Evolutionary conservation across 1,140 invertebrate species (phyloP).

Genomic region (Bombyx mori): ASM3026992v2 NC_085119.1:14992001-14992500

Average conservation of each 20-base stretch:
- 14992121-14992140: background rate
- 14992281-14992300: background rate
- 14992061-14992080: conserved; percentile 11
- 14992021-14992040: conserved; percentile 1
- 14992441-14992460: no score
- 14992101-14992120: background rate
- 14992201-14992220: no score
- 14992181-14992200: no score
- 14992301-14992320: no score
- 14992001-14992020: background rate
- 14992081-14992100: conserved; percentile 7
- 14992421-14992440: background rate
- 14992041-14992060: conserved; percentile 12
- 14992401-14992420: background rate
- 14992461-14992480: no score
- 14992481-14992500: no score
- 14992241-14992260: background rate
- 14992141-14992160: background rate
- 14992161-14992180: no score
- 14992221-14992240: background rate
- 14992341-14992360: no score
- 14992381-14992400: no score
- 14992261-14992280: no score
- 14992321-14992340: no score
- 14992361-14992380: no score